phyloP scores from a whole-genome alignment of 1,140 invertebrate species.

The Hesperophylax magnus region DNA sequence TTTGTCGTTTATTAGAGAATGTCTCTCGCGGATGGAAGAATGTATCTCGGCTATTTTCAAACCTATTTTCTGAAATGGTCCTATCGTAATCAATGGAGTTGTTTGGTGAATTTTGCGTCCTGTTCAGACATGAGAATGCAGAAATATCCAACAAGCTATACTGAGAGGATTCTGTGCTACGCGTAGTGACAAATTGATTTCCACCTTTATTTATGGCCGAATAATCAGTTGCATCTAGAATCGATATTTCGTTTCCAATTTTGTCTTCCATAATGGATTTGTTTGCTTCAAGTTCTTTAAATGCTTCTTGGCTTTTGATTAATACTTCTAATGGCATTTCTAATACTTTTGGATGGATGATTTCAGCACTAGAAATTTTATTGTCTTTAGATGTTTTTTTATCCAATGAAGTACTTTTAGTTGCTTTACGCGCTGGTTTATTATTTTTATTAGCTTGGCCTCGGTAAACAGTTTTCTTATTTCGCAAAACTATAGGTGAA shows the following conservation, averaged over 20 bases:
- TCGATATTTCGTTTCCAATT: too few species aligned
- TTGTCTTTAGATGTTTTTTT: not conserved
- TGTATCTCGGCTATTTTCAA: too few species aligned
- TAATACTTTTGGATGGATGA: too few species aligned
- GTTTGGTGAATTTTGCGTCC: not conserved
- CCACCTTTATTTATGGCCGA: not conserved
- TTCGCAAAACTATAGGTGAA: slow-evolving; percentile 41
- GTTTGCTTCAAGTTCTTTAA: too few species aligned
- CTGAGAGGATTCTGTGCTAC: not conserved
- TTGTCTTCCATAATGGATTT: too few species aligned
- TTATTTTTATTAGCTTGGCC: not conserved
- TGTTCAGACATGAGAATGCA: slow-evolving; percentile 6
- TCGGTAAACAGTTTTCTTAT: slow-evolving; percentile 40
- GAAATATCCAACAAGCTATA: slow-evolving; percentile 6
- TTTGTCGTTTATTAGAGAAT: too few species aligned
- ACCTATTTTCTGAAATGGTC: too few species aligned
- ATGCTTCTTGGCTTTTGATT: too few species aligned
- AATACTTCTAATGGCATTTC: too few species aligned
- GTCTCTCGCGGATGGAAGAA: too few species aligned
- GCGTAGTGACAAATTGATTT: slow-evolving; percentile 9
- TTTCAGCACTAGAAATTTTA: too few species aligned
- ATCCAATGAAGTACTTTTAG: slow-evolving; percentile 15
- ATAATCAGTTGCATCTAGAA: too few species aligned
- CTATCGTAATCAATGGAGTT: not conserved
- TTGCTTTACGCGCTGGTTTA: slow-evolving; percentile 1